These are phyloP conservation scores for Panthera uncia DNA, from an alignment of 2,113 vertebrate genomes.

Conservation along the genomic window DNA sequence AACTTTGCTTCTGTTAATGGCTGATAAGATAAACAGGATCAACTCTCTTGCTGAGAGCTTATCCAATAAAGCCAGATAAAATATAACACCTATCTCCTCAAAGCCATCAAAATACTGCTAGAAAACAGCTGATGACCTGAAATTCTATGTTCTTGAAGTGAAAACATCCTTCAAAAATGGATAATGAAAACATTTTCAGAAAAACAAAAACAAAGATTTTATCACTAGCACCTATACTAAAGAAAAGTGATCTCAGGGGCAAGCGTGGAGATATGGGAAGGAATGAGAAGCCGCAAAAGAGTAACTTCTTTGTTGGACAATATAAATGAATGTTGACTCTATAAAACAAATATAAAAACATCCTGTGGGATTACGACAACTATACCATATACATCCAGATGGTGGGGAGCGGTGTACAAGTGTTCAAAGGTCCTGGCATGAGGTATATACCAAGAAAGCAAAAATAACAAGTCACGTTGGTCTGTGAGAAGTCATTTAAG, in stretches of 20 bases:
- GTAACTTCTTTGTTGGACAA: not conserved
- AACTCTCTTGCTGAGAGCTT: not conserved
- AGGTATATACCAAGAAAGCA: not conserved
- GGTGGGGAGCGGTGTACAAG: not conserved
- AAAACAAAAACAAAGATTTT: not conserved
- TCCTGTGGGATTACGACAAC: not conserved
- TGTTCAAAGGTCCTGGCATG: not conserved
- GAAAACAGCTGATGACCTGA: not conserved
- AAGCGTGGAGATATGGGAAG: not conserved
- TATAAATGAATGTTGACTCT: not conserved
- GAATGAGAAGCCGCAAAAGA: not conserved
- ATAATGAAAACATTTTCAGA: conserved; percentile 1
- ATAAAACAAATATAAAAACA: not conserved
- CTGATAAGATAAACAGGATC: not conserved
- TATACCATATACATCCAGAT: not conserved
- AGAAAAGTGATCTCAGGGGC: not conserved
- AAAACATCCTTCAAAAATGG: not conserved
- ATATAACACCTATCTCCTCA: not conserved
- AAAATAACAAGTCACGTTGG: not conserved
- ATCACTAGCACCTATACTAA: not conserved
- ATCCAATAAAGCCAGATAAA: not conserved
- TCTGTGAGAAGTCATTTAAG: not conserved
- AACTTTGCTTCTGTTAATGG: not conserved
- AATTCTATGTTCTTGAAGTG: not conserved
- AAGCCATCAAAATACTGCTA: not conserved